These are phyloP conservation scores for Linnaemya vulpina DNA, from an alignment of 2,888 invertebrate genomes.

Conservation along the genomic window DNA sequence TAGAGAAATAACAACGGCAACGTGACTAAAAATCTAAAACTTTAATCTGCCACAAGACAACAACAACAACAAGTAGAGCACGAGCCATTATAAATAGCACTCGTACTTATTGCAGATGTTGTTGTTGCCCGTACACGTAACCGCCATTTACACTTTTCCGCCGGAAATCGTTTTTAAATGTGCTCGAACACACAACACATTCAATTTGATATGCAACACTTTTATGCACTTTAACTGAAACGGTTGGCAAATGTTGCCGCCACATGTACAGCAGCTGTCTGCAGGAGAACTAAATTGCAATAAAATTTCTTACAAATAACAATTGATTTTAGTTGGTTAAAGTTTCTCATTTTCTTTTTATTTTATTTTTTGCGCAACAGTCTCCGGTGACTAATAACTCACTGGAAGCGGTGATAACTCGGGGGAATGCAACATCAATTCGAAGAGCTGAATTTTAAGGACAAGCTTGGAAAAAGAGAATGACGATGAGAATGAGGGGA, in stretches of 20 bases:
- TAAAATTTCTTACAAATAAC: neutral
- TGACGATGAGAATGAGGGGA: too few relatives aligned
- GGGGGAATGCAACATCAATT: neutral
- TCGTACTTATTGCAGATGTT: conserved; percentile 2
- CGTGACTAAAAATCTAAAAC: conserved; percentile 40
- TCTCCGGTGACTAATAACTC: neutral
- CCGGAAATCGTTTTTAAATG: conserved; percentile 45
- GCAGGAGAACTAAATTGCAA: neutral
- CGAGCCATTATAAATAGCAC: neutral
- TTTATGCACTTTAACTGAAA: neutral
- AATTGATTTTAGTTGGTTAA: conserved; percentile 7
- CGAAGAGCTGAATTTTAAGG: too few relatives aligned
- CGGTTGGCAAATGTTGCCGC: neutral
- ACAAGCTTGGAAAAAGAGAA: too few relatives aligned
- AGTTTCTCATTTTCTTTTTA: neutral
- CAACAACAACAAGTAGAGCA: too few relatives aligned
- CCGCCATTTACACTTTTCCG: conserved; percentile 40
- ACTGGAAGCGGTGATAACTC: neutral
- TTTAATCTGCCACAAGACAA: neutral
- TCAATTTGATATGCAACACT: neutral
- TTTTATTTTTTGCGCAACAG: neutral
- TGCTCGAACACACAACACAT: conserved; percentile 11
- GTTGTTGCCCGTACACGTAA: conserved; percentile 23
- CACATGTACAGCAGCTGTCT: neutral
- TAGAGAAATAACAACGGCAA: conserved; percentile 23